Evolutionary conservation across 1,140 invertebrate species (phyloP).

Genomic region (Drosophila nigromelanica): DNA sequence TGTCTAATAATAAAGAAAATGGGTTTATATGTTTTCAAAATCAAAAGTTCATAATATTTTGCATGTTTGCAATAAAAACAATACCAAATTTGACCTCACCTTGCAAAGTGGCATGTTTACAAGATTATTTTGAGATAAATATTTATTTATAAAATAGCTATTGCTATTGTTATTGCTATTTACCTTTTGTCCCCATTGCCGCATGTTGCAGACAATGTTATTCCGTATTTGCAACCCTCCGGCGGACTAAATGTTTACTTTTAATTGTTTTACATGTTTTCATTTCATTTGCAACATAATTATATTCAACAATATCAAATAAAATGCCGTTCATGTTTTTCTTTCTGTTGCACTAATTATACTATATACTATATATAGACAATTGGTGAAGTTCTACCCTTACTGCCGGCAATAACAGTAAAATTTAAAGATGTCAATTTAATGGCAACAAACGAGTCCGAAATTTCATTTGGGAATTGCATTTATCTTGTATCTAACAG

Average conservation of each 20-base stretch:
- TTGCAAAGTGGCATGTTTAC: conserved; percentile 58
- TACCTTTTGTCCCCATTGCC: conserved; percentile 37
- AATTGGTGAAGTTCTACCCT: neutral
- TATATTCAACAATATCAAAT: conserved; percentile 4
- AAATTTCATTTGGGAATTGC: conserved; percentile 38
- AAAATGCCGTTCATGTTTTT: neutral
- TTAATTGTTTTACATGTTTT: conserved; percentile 73
- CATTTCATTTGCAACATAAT: conserved; percentile 61
- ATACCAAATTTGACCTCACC: conserved; percentile 41
- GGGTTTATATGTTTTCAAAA: too few relatives aligned
- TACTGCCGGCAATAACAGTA: conserved; percentile 22
- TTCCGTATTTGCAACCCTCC: neutral
- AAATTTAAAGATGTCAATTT: conserved; percentile 28
- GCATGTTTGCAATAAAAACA: neutral
- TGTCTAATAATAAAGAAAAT: too few relatives aligned
- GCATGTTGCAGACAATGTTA: neutral
- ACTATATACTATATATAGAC: neutral
- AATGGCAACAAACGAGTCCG: neutral
- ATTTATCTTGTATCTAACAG: conserved; percentile 54
- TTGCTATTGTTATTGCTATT: conserved; percentile 22
- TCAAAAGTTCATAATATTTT: neutral
- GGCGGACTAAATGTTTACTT: conserved; percentile 51
- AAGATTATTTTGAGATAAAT: conserved; percentile 54
- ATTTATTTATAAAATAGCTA: conserved; percentile 52
- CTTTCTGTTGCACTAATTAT: conserved; percentile 7